Evolutionary conservation across 1,140 invertebrate species (phyloP), one percentile per base, ranked within the genome.

Genomic region (Argopecten irradians): DNA sequence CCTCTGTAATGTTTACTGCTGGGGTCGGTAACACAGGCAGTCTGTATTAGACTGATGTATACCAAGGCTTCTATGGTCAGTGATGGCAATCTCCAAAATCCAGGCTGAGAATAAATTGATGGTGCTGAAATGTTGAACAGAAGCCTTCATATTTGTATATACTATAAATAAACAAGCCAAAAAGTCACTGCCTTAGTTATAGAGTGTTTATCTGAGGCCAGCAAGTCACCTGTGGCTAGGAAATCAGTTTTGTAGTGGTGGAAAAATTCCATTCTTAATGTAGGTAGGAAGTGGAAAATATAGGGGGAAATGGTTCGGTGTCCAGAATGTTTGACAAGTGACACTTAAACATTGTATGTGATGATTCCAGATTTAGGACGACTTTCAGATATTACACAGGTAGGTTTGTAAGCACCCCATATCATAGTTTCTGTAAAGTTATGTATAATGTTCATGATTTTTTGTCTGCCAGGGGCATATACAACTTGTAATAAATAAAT

Each of bases 241-340:
- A 71, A 71, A 71, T 71, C 55, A 71, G 55, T 71, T 71, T n/a
- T 71, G 55, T 71, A 71, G 55, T 71, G 55, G 7, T 55, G n/a
- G 16, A 71, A 71, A 8, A 46, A 71, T 5, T 28, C 55, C 55
- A 8, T 71, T 71, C 22, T 71, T 28, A 71, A 71, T 71, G 28
- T n/a, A 28, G 55, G 55, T 5, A 28, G 43, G 16, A 3, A 8
- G 43, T 19, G 7, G 43, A 55, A 3, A 19, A 55, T 55, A 11
- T 55, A 22, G 22, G 43, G 14, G 14, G 43, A 55, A 55, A 11
- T 19, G 22, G 3, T 3, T n/a, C 28, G 22, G 22, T 11, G 14
- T 71, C 55, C 7, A n/a, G 22, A 71, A 71, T 71, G 55, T 71
- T 71, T 71, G 55, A 28, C n/a, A 28, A 8, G 28, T 71, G 7